Base-by-base conservation (phyloP, 2,797 vertebrate species). In the Catharus ustulatus region DNA sequence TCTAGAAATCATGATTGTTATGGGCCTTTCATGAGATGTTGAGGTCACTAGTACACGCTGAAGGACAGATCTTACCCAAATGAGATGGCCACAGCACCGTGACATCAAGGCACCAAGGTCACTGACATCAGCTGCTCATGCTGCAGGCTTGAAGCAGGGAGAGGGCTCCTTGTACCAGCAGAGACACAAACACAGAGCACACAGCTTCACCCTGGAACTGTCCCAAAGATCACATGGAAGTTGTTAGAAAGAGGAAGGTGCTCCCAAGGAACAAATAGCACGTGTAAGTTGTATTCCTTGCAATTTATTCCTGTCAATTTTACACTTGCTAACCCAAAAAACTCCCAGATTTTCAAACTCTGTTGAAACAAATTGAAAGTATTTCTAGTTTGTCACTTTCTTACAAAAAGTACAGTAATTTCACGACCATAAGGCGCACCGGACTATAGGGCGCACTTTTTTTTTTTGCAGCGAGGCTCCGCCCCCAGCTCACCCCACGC, bases 1-100 rank as follows among this genome's bases (percentile, higher is more conserved):
- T 89, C 30, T 9, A 40, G 43, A 23, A 84, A 24, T 40, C 38
- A 26, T 0, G 0, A 38, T 7, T 51, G 16, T 16, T 57, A 3
- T 3, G 11, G 34, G 10, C 26, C 11, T 32, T 68, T 46, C 27
- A 29, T 26, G 40, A 80, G 55, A 46, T 13, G 5, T 11, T 55
- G 54, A 86, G 34, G 15, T 17, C 14, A 21, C 8, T 8, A 32
- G 18, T 34, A 34, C 9, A 34, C 7, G 0, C 6, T 40, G 13
- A 27, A 55, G 38, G 20, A 57, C 43, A 14, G 26, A 38, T 16
- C 34, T 72, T 27, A 48, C 3, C 16, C 16, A 40, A 18, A 20
- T 42, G 27, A 51, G 67, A 20, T 4, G 4, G 38, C 14, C 58
- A 64, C 6, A 49, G 8, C 55, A 17, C 10, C 5, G 2, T 6